phyloP scores from a whole-genome alignment of 2,888 invertebrate species.

The Stenichneumon culpator region DNA sequence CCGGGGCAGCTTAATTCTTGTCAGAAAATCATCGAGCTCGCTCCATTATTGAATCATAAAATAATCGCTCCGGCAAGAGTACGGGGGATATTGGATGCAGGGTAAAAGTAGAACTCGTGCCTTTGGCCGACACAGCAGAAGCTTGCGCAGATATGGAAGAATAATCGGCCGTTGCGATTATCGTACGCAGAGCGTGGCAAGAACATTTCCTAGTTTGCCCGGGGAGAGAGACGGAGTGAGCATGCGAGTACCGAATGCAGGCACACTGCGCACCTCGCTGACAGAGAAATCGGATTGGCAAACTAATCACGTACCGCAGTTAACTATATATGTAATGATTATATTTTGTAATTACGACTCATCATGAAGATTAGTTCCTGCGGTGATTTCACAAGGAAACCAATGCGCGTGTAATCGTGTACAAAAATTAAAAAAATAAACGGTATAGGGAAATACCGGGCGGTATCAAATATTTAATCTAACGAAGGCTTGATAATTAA shows the following conservation, averaged over 20 bases:
- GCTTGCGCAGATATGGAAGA: conserved; percentile 39
- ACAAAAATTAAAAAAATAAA: not conserved
- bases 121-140: not conserved
- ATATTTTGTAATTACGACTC: conserved; percentile 61
- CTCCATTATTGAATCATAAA: conserved; percentile 31
- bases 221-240: not conserved
- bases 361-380: conserved; percentile 58
- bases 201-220: conserved; percentile 58
- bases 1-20: conserved; percentile 19
- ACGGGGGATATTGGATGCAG: conserved; percentile 1
- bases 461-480: not conserved
- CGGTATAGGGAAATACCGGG: conserved; percentile 6
- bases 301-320: conserved; percentile 61
- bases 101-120: not conserved
- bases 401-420: conserved; percentile 17
- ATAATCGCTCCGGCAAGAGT: not conserved
- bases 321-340: conserved; percentile 47
- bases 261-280: not conserved
- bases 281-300: conserved; percentile 61
- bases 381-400: conserved; percentile 39
- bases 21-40: conserved; percentile 14
- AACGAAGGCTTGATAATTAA: not conserved
- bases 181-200: conserved; percentile 39
- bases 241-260: conserved; percentile 3
- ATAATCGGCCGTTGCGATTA: conserved; percentile 58